Conservation (phyloP, 2,888 invertebrate species). For the Pristionchus fissidentatus region DNA sequence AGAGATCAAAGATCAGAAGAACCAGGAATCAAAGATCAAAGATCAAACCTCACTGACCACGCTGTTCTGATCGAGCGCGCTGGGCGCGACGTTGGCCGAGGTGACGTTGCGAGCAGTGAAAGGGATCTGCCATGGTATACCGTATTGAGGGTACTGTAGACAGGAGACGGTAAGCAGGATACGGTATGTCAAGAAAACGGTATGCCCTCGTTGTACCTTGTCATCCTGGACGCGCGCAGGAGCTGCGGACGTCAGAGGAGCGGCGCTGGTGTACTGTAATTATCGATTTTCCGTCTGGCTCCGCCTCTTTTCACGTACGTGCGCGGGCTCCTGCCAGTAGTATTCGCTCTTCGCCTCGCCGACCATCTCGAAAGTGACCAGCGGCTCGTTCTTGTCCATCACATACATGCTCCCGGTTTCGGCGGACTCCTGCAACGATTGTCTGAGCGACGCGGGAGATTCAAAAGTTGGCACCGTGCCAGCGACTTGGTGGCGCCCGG, state of each 20-base stretch:
- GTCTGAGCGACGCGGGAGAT: constrained; percentile 7
- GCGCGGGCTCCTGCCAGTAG: background rate
- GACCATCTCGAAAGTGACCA: constrained; percentile 4
- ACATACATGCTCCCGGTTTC: constrained; percentile 24
- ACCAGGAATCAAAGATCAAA: background rate
- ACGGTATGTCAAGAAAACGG: no score
- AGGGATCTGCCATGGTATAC: background rate
- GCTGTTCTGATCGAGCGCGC: background rate
- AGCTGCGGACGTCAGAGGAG: no score
- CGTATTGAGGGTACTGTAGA: background rate
- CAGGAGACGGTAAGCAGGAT: background rate
- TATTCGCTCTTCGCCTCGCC: constrained; percentile 25
- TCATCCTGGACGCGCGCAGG: no score
- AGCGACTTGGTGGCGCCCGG: background rate
- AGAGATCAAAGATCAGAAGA: background rate
- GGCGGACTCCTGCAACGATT: constrained; percentile 17
- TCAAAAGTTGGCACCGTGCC: background rate
- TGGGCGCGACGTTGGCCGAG: constrained; percentile 9
- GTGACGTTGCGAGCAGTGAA: constrained; percentile 25
- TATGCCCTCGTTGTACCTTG: no score
- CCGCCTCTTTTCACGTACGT: background rate
- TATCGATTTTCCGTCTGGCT: background rate
- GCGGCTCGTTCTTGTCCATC: constrained; percentile 18
- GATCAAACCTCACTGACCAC: background rate
- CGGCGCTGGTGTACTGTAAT: background rate